Base-by-base conservation (phyloP, 1,140 invertebrate genomes). In the Linepithema humile region DNA sequence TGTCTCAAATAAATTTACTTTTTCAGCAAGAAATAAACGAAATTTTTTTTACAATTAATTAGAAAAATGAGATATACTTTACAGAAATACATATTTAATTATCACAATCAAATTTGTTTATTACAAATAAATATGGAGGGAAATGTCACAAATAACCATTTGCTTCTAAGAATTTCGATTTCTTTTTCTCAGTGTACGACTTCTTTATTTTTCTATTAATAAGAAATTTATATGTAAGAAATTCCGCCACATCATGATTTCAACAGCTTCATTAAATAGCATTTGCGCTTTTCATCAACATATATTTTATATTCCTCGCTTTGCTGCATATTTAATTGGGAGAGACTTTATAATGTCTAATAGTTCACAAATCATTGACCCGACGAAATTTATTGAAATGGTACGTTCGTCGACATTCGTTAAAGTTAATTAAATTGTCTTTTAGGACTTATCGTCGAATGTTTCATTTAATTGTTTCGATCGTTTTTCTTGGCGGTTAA, bases 351-450 rank as follows among this genome's bases (percentile, higher is more conserved):
- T 67, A 69, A 43, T 55, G 6, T 69, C n/a, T 23, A 40, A 3
- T 64, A 80, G 48, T 57, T 15, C n/a, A 80, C 75, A 80, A 80
- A 80, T 80, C 48, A 80, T 40, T 32, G 48, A 32, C n/a, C n/a
- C 38, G 35, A 55, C 23, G 35, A 55, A 17, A 3, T 1, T 17
- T 32, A 17, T 38, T 6, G 55, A 69, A 80, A n/a, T n/a, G n/a
- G n/a, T n/a, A n/a, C n/a, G n/a, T n/a, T n/a, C n/a, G n/a, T n/a
- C n/a, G n/a, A n/a, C n/a, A n/a, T 69, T 69, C 17, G 32, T 40
- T 3, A 57, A 55, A 69, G 29, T 12, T 70, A 29, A 80, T 80
- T 32, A 69, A 80, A 48, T 55, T 20, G 10, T 55, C 9, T n/a
- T 35, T 15, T 29, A 69, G 43, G 23, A 9, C 1, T 6, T 73